Base-by-base conservation (phyloP, 2,888 invertebrate species). In the Pelosia muscerda region DNA sequence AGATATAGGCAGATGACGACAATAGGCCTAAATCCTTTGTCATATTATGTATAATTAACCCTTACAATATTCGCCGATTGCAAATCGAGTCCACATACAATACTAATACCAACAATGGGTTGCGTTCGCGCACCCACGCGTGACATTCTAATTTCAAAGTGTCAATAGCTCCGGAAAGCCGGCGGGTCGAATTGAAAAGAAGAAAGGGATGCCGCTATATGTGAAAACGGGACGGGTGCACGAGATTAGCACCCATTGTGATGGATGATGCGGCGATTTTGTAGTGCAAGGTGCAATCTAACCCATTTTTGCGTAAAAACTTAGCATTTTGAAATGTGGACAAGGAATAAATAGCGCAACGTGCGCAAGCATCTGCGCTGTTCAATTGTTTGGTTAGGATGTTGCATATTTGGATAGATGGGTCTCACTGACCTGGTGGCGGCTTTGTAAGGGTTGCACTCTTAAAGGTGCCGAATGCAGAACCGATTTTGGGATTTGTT, bases 231-330 rank as follows among this genome's bases (percentile, higher is more conserved):
- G 89, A 90, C 78, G 78, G 71, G 74, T 74, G 73, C 31, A 62
- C 72, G 69, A 88, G 92, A 93, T 93, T 92, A 91, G 84, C 82
- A 84, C 69, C 85, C 83, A 90, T 92, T 92, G 90, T 92, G 84
- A 85, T 70, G 77, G 84, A 88, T 91, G 92, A 91, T 87, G 88
- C 77, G 77, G 84, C 88, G 85, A 87, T 87, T 88, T 85, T 76
- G 86, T 72, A 79, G 75, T 79, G 93, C 93, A 94, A 94, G 94
- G 94, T 94, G 94, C 89, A 89, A 79, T 81, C 73, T 87, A 93
- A 92, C 93, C 92, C 92, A 93, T 93, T 93, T 93, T 91, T 90
- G 92, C 89, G 88, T 88, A 90, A 90, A 92, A 90, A 88, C 84
- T 75, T 73, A 78, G 80, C 78, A 79, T 88, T 88, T 85, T 76